phyloP scores from a whole-genome alignment of 37 sponge, comb jelly and placozoan species.

The Aplysina aerophoba region DNA sequence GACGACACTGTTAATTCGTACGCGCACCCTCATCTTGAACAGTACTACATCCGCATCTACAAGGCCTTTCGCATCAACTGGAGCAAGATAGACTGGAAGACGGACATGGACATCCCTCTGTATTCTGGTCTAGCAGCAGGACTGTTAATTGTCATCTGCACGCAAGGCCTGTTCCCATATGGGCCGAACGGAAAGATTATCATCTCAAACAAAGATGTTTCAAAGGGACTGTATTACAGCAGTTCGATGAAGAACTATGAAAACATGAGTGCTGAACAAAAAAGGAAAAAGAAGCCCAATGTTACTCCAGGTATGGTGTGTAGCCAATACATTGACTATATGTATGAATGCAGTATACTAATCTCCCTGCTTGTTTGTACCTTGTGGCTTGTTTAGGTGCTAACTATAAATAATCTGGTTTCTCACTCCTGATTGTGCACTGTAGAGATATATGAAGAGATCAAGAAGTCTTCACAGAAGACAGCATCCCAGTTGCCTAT shows the following conservation, averaged over 20 bases:
- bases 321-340: no score
- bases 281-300: background rate
- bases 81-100: constrained; percentile 14
- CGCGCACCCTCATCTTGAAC: background rate
- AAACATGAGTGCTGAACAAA: background rate
- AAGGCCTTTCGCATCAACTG: background rate
- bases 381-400: no score
- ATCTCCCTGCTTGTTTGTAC: no score
- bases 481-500: no score
- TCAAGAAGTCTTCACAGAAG: no score
- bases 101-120: background rate
- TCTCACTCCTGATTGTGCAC: no score
- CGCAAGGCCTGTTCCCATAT: background rate
- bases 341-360: no score
- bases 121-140: constrained; percentile 14
- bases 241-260: background rate
- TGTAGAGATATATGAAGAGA: no score
- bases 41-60: background rate
- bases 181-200: no score
- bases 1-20: background rate
- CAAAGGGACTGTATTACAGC: background rate
- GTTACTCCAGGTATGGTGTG: no score
- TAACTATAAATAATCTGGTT: no score
- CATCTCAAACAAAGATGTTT: background rate
- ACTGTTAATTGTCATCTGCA: background rate